Base-by-base conservation (phyloP, 2,888 invertebrate species). In the Drosophila paracracens region DNA sequence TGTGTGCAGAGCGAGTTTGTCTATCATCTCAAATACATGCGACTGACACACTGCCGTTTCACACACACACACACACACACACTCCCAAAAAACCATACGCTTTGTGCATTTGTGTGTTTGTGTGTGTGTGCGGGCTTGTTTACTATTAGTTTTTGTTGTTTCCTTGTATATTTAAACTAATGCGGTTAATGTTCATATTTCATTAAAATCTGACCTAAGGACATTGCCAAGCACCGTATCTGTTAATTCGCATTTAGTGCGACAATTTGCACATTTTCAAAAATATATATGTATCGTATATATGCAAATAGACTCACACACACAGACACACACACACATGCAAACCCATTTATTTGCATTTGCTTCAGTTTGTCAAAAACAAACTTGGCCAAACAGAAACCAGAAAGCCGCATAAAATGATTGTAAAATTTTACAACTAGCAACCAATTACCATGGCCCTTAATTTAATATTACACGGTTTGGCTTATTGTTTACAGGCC, bases 171-270 rank as follows among this genome's bases (percentile, higher is more conserved):
- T 90, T 90, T 90, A 89, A 90, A 89, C 85, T 89, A 89, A 90
- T 90, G 85, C 91, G 85, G 91, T 86, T 90, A 90, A 89, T 90
- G 87, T 90, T 87, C 85, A 86, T 86, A 90, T 86, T 87, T 89
- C 91, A 86, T 89, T 89, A 81, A 84, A 89, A 90, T 87, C 88
- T 76, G 88, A 63, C 79, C 78, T 70, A 75, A 68, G 83, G 83
- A 75, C 77, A 83, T 89, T 70, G 69, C 36, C 11, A n/a, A 54
- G 63, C 53, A 27, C 18, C 33, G 31, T 40, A 25, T 50, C 75
- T 75, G 71, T 80, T 85, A 90, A 83, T 87, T 70, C 70, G 76
- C 82, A 81, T 83, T 88, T 73, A 72, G 73, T 68, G 70, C 69
- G 59, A 60, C 83, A 76, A 76, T 88, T 86, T 85, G 56, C 70